A percentile compares a stretch with the other conserved stretches of the same genome.
Conservation (phyloP, 1,140 invertebrate genomes). For the Drosophila leontia region DNA sequence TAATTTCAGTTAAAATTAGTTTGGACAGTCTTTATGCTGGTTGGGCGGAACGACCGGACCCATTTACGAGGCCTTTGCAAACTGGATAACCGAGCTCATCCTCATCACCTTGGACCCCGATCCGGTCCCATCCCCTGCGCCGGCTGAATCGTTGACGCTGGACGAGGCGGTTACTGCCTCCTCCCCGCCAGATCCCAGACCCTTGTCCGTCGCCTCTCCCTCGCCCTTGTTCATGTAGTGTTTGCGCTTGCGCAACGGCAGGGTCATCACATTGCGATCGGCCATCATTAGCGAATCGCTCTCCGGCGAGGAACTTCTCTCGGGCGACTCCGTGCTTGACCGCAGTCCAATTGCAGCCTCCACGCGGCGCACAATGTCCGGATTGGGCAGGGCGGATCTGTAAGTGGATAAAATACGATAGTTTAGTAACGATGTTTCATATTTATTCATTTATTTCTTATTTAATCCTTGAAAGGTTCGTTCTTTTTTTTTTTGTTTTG, state of each 20-base stretch:
- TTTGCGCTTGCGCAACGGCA: constrained; percentile 92
- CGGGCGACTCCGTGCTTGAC: constrained; percentile 86
- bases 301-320: constrained; percentile 87
- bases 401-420: constrained; percentile 9
- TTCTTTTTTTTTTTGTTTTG: too few species aligned
- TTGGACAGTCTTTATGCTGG: constrained; percentile 77
- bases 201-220: constrained; percentile 11
- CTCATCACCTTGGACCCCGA: constrained; percentile 85
- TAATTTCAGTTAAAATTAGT: constrained; percentile 76
- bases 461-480: too few species aligned
- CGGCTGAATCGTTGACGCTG: constrained; percentile 9
- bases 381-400: constrained; percentile 86
- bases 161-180: constrained; percentile 21
- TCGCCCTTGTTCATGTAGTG: constrained; percentile 91
- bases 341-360: constrained; percentile 89
- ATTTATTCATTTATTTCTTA: too few species aligned
- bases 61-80: constrained; percentile 89
- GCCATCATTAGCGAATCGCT: constrained; percentile 86
- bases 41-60: constrained; percentile 33
- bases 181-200: constrained; percentile 1
- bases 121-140: constrained; percentile 13
- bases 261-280: constrained; percentile 88
- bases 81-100: constrained; percentile 93
- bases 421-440: neutral
- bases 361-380: constrained; percentile 89